Evolutionary conservation across 2,888 invertebrate genomes (phyloP).

Genomic region (Thereva nobilitata): DNA sequence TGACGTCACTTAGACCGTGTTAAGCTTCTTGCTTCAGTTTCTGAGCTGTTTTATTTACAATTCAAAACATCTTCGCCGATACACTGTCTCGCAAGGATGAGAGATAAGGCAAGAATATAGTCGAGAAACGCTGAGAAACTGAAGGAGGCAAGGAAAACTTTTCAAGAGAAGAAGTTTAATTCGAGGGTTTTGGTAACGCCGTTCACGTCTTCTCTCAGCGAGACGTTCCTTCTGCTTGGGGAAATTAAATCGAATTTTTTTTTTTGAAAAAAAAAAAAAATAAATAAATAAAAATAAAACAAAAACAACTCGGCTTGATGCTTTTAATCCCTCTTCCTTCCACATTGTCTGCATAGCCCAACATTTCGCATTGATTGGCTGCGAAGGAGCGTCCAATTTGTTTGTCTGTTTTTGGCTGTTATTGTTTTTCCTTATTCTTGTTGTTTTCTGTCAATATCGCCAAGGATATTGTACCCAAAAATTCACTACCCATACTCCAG

Average conservation of each 20-base stretch:
- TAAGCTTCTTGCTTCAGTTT: constrained; percentile 28
- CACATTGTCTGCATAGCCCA: constrained; percentile 1
- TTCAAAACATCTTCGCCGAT: constrained; percentile 32
- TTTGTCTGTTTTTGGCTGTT: neutral
- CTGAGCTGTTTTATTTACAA: constrained; percentile 30
- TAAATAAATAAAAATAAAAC: no score
- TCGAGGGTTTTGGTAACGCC: constrained; percentile 26
- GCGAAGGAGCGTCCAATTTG: constrained; percentile 20
- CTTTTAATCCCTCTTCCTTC: neutral
- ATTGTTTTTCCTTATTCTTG: no score
- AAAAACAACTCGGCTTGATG: no score
- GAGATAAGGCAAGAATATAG: neutral
- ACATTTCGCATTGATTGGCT: constrained; percentile 13
- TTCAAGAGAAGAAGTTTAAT: constrained; percentile 14
- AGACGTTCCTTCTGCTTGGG: constrained; percentile 2
- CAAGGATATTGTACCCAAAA: no score
- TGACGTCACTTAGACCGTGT: constrained; percentile 31
- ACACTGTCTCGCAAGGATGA: constrained; percentile 19
- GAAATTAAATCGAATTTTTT: constrained; percentile 28
- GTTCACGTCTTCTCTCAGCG: constrained; percentile 15
- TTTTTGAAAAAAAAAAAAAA: no score
- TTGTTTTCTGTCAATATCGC: no score
- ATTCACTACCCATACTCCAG: no score
- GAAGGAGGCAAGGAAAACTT: no score
- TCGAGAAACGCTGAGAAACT: no score